These are phyloP conservation scores for Agrotis clavis DNA, from an alignment of 2,888 invertebrate species.

Conservation along the genomic window DNA sequence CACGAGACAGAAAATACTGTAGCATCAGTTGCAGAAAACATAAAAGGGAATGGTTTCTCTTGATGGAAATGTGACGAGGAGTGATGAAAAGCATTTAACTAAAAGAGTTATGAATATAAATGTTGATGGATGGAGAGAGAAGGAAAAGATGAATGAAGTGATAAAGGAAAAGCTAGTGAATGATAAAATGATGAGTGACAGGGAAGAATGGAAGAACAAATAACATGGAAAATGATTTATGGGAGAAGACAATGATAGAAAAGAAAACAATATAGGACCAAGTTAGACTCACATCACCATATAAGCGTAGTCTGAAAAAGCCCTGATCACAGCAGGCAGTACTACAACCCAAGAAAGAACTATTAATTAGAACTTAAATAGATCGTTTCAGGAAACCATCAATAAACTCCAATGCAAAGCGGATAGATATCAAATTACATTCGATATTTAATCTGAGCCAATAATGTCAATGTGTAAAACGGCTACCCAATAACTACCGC, in stretches of 20 bases:
- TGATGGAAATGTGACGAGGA: not conserved
- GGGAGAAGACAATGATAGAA: not conserved
- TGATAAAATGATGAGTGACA: not conserved
- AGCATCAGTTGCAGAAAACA: not conserved
- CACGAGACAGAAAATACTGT: not conserved
- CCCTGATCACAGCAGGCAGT: too few species aligned
- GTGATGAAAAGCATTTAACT: not conserved
- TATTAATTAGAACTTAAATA: not conserved
- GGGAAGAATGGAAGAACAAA: not conserved
- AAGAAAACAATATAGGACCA: not conserved
- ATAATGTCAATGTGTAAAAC: slow-evolving; percentile 27
- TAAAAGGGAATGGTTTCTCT: not conserved
- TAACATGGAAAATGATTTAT: too few species aligned
- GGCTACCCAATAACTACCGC: slow-evolving; percentile 28
- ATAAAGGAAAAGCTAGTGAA: too few species aligned
- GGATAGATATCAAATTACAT: slow-evolving; percentile 44
- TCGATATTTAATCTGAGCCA: slow-evolving; percentile 26
- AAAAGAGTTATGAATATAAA: not conserved
- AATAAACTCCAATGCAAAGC: slow-evolving; percentile 22
- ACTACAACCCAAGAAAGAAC: too few species aligned
- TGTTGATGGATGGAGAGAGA: not conserved
- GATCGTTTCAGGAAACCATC: slow-evolving; percentile 20
- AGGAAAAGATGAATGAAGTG: not conserved
- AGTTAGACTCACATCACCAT: not conserved
- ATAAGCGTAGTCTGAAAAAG: not conserved